A percentile compares a stretch with the other conserved stretches of the same genome.
Conservation (phyloP, 2,113 vertebrate genomes). For the Nesogale talazaci region DNA sequence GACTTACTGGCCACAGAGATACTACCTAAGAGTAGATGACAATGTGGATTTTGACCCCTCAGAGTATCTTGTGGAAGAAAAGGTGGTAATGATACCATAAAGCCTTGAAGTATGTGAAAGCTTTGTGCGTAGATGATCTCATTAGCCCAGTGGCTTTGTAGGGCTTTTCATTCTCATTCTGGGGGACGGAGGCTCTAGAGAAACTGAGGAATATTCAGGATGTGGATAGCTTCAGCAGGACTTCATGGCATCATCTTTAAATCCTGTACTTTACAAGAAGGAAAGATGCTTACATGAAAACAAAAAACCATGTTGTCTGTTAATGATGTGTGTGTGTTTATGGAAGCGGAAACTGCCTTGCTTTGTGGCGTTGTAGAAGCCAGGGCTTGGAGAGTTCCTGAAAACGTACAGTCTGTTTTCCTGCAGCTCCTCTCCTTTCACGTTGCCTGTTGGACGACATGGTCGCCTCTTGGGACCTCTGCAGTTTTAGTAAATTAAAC, state of each 20-base stretch:
- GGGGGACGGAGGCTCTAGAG: background rate
- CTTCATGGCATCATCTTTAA: background rate
- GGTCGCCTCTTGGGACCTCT: background rate
- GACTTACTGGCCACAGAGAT: background rate
- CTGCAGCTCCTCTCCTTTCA: background rate
- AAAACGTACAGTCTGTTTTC: background rate
- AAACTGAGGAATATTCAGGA: background rate
- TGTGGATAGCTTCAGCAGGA: background rate
- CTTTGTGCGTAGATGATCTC: background rate
- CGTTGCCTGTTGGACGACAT: background rate
- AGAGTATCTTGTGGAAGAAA: background rate
- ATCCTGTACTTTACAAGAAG: background rate
- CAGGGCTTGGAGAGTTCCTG: background rate
- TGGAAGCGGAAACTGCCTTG: background rate
- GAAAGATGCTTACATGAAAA: background rate
- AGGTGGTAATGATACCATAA: background rate
- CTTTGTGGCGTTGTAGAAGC: background rate
- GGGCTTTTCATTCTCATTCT: background rate
- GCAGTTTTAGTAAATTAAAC: conserved; percentile 34
- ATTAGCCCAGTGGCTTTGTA: background rate
- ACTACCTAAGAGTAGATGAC: background rate
- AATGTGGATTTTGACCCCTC: conserved; percentile 7
- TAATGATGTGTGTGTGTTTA: background rate
- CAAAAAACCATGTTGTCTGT: too few relatives aligned
- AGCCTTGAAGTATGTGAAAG: conserved; percentile 8